phyloP scores from a whole-genome alignment of 2,113 vertebrate genomes.

The Erpornis zantholeuca region DNA sequence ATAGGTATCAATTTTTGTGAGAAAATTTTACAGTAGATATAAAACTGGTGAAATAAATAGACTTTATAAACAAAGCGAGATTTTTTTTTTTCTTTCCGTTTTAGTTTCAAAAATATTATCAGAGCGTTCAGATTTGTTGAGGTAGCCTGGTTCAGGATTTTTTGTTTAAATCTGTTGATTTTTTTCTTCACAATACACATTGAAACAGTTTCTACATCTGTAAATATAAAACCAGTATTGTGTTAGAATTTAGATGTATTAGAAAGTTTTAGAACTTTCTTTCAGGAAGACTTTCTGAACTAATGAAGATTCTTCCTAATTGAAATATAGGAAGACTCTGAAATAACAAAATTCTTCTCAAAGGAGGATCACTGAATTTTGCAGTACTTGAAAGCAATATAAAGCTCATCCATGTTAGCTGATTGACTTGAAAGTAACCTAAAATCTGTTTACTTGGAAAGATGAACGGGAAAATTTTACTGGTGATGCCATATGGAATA shows the following conservation, averaged over 20 bases:
- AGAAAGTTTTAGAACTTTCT: neutral
- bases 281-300: neutral
- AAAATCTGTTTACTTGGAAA: neutral
- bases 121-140: neutral
- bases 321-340: neutral
- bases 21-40: neutral
- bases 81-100: neutral
- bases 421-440: neutral
- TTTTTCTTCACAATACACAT: neutral
- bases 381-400: neutral
- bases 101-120: neutral
- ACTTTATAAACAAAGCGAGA: neutral
- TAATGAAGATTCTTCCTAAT: neutral
- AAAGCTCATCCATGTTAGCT: neutral
- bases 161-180: neutral
- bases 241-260: neutral
- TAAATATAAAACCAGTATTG: neutral
- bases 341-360: neutral
- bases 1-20: neutral
- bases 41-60: neutral
- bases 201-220: neutral
- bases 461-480: neutral
- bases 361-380: neutral
- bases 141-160: neutral
- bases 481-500: neutral